These are phyloP conservation scores for Nasonovia ribisnigri DNA, from an alignment of 2,888 invertebrate species.

Conservation along the genomic window DNA sequence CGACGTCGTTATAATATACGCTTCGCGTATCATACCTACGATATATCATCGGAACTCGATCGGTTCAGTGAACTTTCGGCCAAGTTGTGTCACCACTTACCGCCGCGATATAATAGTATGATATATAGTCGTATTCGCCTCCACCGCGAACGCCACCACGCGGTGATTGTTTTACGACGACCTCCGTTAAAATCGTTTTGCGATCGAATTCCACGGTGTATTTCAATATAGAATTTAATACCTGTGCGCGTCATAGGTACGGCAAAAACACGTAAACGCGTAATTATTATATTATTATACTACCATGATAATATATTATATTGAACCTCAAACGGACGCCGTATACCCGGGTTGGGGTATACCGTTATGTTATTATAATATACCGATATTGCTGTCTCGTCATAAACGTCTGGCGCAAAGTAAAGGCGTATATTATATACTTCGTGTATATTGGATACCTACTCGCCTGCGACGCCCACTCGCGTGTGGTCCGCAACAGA, in stretches of 20 bases:
- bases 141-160: neutral
- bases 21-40: neutral
- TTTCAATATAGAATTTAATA: neutral
- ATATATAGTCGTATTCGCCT: neutral
- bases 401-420: neutral
- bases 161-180: constrained; percentile 4
- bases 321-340: neutral
- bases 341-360: constrained; percentile 41
- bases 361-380: constrained; percentile 35
- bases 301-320: neutral
- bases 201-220: neutral
- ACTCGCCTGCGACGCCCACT: neutral
- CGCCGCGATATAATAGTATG: neutral
- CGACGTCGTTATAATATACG: neutral
- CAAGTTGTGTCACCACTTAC: neutral
- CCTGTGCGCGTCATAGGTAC: neutral
- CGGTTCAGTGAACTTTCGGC: constrained; percentile 56
- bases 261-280: neutral
- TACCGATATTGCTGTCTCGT: neutral
- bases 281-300: neutral
- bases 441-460: neutral
- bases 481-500: constrained; percentile 1
- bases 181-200: constrained; percentile 1
- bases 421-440: neutral
- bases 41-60: neutral